phyloP scores from a whole-genome alignment of 2,797 vertebrate genomes.

The Liparis tanakae region DNA sequence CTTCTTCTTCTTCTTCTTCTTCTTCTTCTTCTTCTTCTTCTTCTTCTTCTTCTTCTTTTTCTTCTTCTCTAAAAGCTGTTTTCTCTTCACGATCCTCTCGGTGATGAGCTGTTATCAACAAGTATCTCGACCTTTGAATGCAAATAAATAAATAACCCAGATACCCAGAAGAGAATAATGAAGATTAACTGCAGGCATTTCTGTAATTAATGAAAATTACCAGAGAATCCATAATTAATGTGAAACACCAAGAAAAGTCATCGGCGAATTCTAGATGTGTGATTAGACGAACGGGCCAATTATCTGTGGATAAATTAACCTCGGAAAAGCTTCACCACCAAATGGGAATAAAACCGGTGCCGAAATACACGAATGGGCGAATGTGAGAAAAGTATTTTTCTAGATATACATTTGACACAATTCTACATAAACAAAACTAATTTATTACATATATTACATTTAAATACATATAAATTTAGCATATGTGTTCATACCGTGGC shows the following conservation, averaged over 20 bases:
- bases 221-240: slow-evolving; percentile 78
- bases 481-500: neutral
- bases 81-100: slow-evolving; percentile 56
- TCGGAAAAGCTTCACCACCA: slow-evolving; percentile 24
- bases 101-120: slow-evolving; percentile 58
- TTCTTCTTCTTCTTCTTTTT: no score
- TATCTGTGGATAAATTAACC: slow-evolving; percentile 64
- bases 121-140: slow-evolving; percentile 67
- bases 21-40: no score
- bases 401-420: neutral
- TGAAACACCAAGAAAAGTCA: slow-evolving; percentile 67
- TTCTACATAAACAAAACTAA: neutral
- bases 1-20: no score
- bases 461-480: no score
- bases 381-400: neutral
- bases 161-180: slow-evolving; percentile 71
- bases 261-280: slow-evolving; percentile 59
- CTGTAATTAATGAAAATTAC: slow-evolving; percentile 81
- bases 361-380: no score
- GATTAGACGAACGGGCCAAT: slow-evolving; percentile 63
- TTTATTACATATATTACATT: no score
- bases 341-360: no score
- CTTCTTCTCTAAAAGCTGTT: slow-evolving; percentile 40
- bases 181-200: slow-evolving; percentile 80
- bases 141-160: slow-evolving; percentile 60